Evolutionary conservation across 2,797 vertebrate genomes (phyloP), one percentile per base, ranked within the genome.

Genomic region (Holocentrus rufus): DNA sequence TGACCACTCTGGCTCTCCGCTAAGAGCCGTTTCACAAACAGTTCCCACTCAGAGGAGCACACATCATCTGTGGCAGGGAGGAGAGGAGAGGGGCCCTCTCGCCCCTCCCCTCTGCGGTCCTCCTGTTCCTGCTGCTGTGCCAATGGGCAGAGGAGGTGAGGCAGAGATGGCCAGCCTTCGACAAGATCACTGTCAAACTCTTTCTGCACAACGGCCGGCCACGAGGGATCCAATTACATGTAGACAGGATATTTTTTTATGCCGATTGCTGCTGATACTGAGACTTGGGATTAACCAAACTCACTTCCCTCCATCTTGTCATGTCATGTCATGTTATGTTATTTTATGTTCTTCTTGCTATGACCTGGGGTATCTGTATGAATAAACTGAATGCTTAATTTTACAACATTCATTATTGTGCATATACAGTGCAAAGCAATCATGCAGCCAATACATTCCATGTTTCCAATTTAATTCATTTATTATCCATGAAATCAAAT

Each of bases 51-150:
- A 78, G 78, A 89, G 82, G 84, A 88, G 87, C 87, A 83, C 86
- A 89, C 91, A 90, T 93, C 89, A 86, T 89, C 87, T 89, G 83
- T 27, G 77, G 74, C 80, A 65, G 76, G 75, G 78, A 85, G 87
- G 86, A 86, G 76, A 86, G 81, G 80, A 86, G 76, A 86, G 81
- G 80, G 84, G 76, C 77, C 78, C 42, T 68, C 39, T 85, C 42
- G 75, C 82, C 85, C 91, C 92, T 91, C 89, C 91, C 91, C 90
- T 81, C 90, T 82, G 59, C 50, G 71, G 80, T 80, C 87, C 88
- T 90, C 77, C 82, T 86, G 85, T 82, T 86, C 25, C 57, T 0
- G 71, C 74, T 73, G 79, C 85, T 85, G 82, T 89, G 87, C 88
- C 90, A 91, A 89, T 83, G 84, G 86, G 88, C 79, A 83, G 79